Evolutionary conservation across 2,797 vertebrate genomes (phyloP).

Genomic region (Anguilla marmorata): DNA sequence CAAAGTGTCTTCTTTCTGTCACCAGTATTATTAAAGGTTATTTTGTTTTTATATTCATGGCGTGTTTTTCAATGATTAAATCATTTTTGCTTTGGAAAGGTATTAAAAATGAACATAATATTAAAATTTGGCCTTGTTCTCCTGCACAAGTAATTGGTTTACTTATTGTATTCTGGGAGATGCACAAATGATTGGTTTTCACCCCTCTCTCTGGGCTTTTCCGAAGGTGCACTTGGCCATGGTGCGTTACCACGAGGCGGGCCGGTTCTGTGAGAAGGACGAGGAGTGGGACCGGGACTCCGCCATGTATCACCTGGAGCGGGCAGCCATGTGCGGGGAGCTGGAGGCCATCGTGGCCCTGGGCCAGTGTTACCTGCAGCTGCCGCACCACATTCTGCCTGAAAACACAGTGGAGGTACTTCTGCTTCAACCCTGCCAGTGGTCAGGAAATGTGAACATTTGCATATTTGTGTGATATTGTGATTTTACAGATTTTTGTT

Average conservation of each 20-base stretch:
- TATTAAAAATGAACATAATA: neutral
- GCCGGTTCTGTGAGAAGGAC: conserved; percentile 90
- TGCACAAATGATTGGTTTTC: neutral
- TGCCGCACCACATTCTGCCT: conserved; percentile 89
- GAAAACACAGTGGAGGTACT: conserved; percentile 83
- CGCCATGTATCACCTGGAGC: conserved; percentile 89
- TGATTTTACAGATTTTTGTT: neutral
- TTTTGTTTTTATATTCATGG: neutral
- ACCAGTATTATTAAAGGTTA: neutral
- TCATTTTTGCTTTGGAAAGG: neutral
- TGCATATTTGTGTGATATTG: neutral
- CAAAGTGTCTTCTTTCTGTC: neutral
- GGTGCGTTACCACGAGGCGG: conserved; percentile 91
- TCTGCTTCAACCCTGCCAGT: neutral
- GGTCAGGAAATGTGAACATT: neutral
- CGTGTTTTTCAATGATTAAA: neutral
- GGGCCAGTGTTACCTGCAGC: conserved; percentile 85
- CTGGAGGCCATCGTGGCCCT: conserved; percentile 91
- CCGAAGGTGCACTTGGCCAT: conserved; percentile 91
- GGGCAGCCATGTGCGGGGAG: conserved; percentile 89
- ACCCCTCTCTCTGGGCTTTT: neutral
- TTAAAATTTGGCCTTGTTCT: neutral
- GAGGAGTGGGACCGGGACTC: conserved; percentile 86
- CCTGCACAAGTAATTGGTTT: neutral
- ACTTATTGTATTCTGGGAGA: neutral